Evolutionary conservation across 2,888 invertebrate genomes (phyloP).

Genomic region (Drosophila anomelani): DNA sequence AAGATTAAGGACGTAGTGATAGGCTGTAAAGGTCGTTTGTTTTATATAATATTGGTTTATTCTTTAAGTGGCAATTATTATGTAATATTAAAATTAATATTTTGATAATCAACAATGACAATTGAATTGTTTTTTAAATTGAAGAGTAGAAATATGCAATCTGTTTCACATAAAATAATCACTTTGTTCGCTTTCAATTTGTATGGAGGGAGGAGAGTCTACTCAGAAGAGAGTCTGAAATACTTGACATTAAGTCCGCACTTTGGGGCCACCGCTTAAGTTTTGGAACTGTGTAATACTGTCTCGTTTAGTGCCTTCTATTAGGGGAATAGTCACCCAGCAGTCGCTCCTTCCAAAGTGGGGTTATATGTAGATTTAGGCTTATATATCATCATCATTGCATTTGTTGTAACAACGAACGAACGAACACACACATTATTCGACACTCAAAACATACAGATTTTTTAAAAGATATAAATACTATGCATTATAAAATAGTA

Average conservation of each 20-base stretch:
- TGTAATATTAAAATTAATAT: slow-evolving; percentile 78
- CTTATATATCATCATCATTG: slow-evolving; percentile 34
- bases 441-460: slow-evolving; percentile 77
- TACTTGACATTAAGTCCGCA: slow-evolving; percentile 56
- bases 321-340: slow-evolving; percentile 9
- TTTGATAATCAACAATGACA: slow-evolving; percentile 80
- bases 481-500: slow-evolving; percentile 39
- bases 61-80: slow-evolving; percentile 77
- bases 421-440: slow-evolving; percentile 63
- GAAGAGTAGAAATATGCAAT: slow-evolving; percentile 73
- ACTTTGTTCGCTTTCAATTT: slow-evolving; percentile 59
- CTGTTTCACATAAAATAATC: slow-evolving; percentile 77
- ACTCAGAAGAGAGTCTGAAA: slow-evolving; percentile 55
- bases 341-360: slow-evolving; percentile 46
- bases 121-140: slow-evolving; percentile 76
- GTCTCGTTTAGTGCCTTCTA: slow-evolving; percentile 17
- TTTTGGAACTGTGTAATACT: slow-evolving; percentile 27
- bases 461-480: slow-evolving; percentile 74
- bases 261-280: slow-evolving; percentile 50
- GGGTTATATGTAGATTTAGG: slow-evolving; percentile 44
- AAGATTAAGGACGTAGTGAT: slow-evolving; percentile 12
- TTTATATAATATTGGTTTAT: slow-evolving; percentile 71
- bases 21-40: slow-evolving; percentile 36
- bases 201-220: slow-evolving; percentile 74
- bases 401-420: slow-evolving; percentile 66